Conservation (phyloP, 2,797 vertebrate species). For the Tapirus indicus region DNA sequence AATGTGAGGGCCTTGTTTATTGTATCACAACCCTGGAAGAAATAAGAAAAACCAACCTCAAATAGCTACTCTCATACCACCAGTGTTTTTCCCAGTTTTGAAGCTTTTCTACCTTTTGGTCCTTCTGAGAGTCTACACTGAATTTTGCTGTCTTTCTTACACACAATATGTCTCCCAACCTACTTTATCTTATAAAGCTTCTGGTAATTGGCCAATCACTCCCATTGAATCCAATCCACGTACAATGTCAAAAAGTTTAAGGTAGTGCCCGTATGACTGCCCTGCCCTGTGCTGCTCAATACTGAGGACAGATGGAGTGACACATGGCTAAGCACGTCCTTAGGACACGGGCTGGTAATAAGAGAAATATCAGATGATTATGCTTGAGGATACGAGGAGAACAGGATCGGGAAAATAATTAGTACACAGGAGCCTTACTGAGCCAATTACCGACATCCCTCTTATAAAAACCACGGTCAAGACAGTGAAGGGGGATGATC, state of each 20-base stretch:
- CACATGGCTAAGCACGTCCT: background rate
- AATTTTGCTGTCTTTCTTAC: background rate
- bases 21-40: background rate
- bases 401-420: background rate
- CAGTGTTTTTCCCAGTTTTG: background rate
- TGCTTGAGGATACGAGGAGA: background rate
- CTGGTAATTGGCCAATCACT: background rate
- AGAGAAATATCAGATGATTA: conserved; percentile 16
- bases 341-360: background rate
- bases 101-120: background rate
- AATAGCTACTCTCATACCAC: background rate
- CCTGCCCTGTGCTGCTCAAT: background rate
- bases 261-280: background rate
- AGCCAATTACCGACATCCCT: background rate
- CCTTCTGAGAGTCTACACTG: background rate
- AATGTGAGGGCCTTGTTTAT: background rate
- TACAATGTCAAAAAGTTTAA: no score
- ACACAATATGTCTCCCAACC: background rate
- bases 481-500: background rate
- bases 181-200: background rate
- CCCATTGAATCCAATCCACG: background rate
- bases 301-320: background rate
- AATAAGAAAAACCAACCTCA: background rate
- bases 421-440: background rate
- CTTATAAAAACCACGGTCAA: background rate